These are phyloP conservation scores for Drosophila buzzatii DNA, from an alignment of 2,888 invertebrate genomes.

Conservation along the genomic window DNA sequence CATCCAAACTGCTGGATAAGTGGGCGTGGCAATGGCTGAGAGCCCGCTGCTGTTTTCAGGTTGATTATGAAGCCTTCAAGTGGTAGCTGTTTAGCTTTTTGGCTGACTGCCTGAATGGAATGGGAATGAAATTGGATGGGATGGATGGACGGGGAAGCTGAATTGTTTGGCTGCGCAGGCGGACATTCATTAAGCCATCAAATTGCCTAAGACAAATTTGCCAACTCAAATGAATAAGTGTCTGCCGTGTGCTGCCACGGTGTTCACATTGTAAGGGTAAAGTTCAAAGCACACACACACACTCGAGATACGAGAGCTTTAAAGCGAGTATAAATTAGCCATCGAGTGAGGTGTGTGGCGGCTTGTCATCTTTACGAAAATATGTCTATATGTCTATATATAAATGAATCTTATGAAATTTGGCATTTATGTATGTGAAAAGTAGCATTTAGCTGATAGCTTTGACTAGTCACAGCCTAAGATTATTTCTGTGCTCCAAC, in stretches of 20 bases:
- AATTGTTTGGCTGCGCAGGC: slow-evolving; percentile 64
- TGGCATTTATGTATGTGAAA: too few species aligned
- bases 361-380: neutral
- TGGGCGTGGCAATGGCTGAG: slow-evolving; percentile 3
- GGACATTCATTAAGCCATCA: slow-evolving; percentile 81
- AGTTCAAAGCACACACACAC: slow-evolving; percentile 24
- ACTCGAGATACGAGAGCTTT: slow-evolving; percentile 11
- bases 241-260: slow-evolving; percentile 28
- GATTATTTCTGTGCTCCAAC: too few species aligned
- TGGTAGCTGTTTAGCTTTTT: slow-evolving; percentile 57
- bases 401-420: too few species aligned
- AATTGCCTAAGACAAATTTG: slow-evolving; percentile 78
- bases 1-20: slow-evolving; percentile 19
- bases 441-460: too few species aligned
- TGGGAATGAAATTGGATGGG: too few species aligned
- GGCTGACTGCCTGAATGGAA: slow-evolving; percentile 33
- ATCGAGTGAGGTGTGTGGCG: slow-evolving; percentile 10
- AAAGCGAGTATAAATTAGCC: slow-evolving; percentile 15
- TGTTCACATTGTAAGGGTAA: slow-evolving; percentile 21
- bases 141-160: neutral
- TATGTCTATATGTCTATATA: too few species aligned
- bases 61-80: slow-evolving; percentile 63
- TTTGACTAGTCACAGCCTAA: too few species aligned
- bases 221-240: slow-evolving; percentile 77
- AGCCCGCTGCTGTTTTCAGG: slow-evolving; percentile 13